phyloP scores from a whole-genome alignment of 2,797 vertebrate species.

The Girardinus metallicus region DNA sequence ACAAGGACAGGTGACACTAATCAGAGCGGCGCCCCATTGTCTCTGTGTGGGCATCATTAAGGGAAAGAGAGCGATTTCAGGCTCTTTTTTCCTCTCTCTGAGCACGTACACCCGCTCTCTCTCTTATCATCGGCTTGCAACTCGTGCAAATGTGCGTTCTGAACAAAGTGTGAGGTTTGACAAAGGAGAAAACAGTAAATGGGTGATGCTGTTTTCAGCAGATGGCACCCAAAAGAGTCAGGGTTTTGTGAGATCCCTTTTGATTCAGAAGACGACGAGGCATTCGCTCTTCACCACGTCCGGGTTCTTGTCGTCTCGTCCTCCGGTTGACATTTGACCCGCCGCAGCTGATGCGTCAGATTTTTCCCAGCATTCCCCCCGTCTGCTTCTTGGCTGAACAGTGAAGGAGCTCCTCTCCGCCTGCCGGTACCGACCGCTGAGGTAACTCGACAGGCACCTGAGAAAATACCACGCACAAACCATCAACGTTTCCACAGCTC shows the following conservation, averaged over 20 bases:
- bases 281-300: slow-evolving; percentile 60
- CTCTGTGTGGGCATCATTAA: slow-evolving; percentile 76
- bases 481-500: neutral
- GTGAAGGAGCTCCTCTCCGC: slow-evolving; percentile 84
- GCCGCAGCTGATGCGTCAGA: slow-evolving; percentile 52
- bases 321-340: slow-evolving; percentile 55
- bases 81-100: slow-evolving; percentile 27
- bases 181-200: slow-evolving; percentile 39
- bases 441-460: slow-evolving; percentile 79
- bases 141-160: slow-evolving; percentile 32
- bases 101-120: slow-evolving; percentile 54
- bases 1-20: slow-evolving; percentile 82
- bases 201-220: slow-evolving; percentile 33
- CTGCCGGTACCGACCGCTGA: slow-evolving; percentile 73
- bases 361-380: slow-evolving; percentile 33
- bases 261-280: slow-evolving; percentile 70
- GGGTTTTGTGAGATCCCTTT: slow-evolving; percentile 53
- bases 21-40: slow-evolving; percentile 77
- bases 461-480: slow-evolving; percentile 40
- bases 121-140: slow-evolving; percentile 54
- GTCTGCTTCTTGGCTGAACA: slow-evolving; percentile 54
- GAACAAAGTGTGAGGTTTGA: slow-evolving; percentile 39
- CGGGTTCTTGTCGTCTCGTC: slow-evolving; percentile 55
- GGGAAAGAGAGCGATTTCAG: slow-evolving; percentile 62
- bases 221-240: slow-evolving; percentile 26